Evolutionary conservation across 2,888 invertebrate species (phyloP).

Genomic region (Thecocarcelia acutangulata): DNA sequence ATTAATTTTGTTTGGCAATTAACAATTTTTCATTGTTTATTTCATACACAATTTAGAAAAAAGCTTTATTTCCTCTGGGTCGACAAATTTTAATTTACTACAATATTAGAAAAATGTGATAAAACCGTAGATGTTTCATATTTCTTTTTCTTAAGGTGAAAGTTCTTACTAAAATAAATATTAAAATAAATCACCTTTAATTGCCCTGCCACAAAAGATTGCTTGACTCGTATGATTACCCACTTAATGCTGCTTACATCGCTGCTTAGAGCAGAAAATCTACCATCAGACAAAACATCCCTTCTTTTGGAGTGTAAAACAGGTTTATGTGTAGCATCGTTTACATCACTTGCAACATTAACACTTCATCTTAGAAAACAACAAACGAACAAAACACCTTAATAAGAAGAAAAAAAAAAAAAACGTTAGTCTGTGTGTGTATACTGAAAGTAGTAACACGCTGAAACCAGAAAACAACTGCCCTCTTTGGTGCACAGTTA

Average conservation of each 20-base stretch:
- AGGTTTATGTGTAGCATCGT: conserved; percentile 59
- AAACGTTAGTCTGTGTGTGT: background rate
- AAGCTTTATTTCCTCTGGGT: too few relatives aligned
- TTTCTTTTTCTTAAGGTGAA: background rate
- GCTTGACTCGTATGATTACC: conserved; percentile 34
- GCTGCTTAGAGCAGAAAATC: conserved; percentile 7
- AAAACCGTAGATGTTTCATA: background rate
- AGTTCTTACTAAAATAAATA: conserved; percentile 15
- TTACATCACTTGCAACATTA: conserved; percentile 70
- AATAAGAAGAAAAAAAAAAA: conserved; percentile 20
- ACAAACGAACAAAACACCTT: conserved; percentile 7
- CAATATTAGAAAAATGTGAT: too few relatives aligned
- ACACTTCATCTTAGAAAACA: conserved; percentile 67
- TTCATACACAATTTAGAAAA: too few relatives aligned
- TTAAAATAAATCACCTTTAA: conserved; percentile 53
- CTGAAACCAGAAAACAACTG: conserved; percentile 25
- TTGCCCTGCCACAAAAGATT: conserved; percentile 38
- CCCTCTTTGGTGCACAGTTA: conserved; percentile 29
- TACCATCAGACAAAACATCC: conserved; percentile 23
- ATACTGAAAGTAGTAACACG: background rate
- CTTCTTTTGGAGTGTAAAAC: conserved; percentile 10
- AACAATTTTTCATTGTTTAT: too few relatives aligned
- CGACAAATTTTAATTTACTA: too few relatives aligned
- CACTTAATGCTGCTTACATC: conserved; percentile 1
- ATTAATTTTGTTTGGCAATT: too few relatives aligned